These are phyloP conservation scores for Pygoscelis antarcticus DNA, from an alignment of 2,113 vertebrate species.

Conservation along the genomic window DNA sequence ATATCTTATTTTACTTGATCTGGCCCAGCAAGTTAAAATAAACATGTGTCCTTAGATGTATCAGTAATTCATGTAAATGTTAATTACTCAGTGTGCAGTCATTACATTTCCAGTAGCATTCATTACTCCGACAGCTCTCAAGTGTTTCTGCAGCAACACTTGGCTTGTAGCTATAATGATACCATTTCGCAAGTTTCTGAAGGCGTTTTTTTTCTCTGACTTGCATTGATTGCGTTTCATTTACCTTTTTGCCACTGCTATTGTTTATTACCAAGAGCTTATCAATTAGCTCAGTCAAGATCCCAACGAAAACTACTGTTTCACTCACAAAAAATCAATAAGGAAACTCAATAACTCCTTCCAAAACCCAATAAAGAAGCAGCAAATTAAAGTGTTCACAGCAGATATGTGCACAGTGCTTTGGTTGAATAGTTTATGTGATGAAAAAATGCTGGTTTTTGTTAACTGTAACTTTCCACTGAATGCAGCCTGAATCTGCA, in stretches of 20 bases:
- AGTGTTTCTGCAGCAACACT: background rate
- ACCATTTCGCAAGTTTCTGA: background rate
- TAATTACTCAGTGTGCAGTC: constrained; percentile 59
- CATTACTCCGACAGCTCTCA: constrained; percentile 13
- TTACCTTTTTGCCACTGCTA: constrained; percentile 25
- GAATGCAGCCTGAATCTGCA: background rate
- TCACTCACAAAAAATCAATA: constrained; percentile 44
- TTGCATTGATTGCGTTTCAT: constrained; percentile 30
- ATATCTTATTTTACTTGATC: constrained; percentile 26
- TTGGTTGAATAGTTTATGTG: constrained; percentile 7
- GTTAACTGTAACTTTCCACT: background rate
- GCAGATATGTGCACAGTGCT: background rate
- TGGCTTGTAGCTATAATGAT: background rate
- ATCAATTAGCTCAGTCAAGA: constrained; percentile 60
- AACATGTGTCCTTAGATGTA: background rate
- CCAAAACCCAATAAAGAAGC: constrained; percentile 24
- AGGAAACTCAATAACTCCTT: constrained; percentile 33
- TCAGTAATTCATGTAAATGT: constrained; percentile 32
- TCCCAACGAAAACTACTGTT: constrained; percentile 8
- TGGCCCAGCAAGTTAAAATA: constrained; percentile 58
- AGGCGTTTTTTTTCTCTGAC: background rate
- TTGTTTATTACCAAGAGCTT: constrained; percentile 46
- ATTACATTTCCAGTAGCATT: constrained; percentile 14
- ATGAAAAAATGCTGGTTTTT: background rate
- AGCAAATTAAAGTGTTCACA: constrained; percentile 30